Evolutionary conservation across 2,888 invertebrate species (phyloP), one percentile per base, ranked within the genome.

Genomic region (Tromatobia lineatoria): DNA sequence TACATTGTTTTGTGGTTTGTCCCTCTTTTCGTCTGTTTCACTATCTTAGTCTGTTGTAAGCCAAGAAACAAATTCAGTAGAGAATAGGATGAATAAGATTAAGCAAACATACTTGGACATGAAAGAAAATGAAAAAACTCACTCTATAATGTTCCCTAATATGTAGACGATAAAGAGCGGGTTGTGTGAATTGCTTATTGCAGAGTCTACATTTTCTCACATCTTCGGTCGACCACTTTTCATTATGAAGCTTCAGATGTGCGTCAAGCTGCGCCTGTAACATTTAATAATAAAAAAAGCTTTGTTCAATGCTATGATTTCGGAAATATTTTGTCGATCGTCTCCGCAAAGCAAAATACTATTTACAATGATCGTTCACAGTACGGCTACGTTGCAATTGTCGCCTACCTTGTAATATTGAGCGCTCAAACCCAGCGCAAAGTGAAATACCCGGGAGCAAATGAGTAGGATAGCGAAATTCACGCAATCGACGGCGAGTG

Each of bases 151-250:
- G 95, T 86, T 94, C 94, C 61, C 94, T 93, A 86, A 95, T 92
- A 86, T 95, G 95, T 86, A 94, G 92, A 76, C 94, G 94, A 85
- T 94, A 94, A 47, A 94, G 91, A 18, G 92, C 92, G 1, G 92
- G 89, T 84, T 94, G 94, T 47, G 94, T 90, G 88, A 95, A 95
- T 86, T 94, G 92, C 86, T 95, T 94, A 87, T 94, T 94, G 90
- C 96, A 96, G 88, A 95, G 94, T 80, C 94, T 94, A 92, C 96
- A 96, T 54, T 94, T 92, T 88, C 95, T 94, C 10, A 93, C 91
- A 74, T 92, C 91, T 54, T 92, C 92, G n/a, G 88, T 87, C 15
- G 91, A 84, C 91, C 92, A 93, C 82, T 91, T 93, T 52, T 92
- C 93, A 73, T 91, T 90, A 76, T 93, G 93, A 57, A 92, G 91